Evolutionary conservation across 2,888 invertebrate species (phyloP).

Genomic region (Molorchus minor): DNA sequence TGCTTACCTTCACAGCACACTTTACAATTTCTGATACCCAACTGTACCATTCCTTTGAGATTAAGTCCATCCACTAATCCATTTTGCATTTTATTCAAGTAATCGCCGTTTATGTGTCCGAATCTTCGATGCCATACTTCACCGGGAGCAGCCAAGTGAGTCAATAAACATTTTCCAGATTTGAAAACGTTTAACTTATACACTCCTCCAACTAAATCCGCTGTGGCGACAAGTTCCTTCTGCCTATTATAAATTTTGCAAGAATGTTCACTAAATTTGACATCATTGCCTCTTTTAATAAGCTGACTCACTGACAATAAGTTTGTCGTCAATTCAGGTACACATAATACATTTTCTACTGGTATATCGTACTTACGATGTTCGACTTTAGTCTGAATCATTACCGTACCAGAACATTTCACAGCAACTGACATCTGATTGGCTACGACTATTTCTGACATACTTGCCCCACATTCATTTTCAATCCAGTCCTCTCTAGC

Average conservation of each 20-base stretch:
- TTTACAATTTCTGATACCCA: background rate
- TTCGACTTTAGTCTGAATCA: conserved; percentile 27
- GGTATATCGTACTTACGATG: conserved; percentile 21
- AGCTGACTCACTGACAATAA: conserved; percentile 40
- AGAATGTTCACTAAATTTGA: conserved; percentile 29
- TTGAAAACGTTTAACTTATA: too few species aligned
- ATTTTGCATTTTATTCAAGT: too few species aligned
- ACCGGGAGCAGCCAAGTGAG: too few species aligned
- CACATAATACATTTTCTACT: conserved; percentile 34
- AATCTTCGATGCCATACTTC: too few species aligned
- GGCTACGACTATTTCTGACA: conserved; percentile 33
- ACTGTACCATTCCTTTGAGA: too few species aligned
- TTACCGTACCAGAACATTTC: conserved; percentile 34
- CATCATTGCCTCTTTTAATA: conserved; percentile 36
- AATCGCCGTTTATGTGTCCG: too few species aligned
- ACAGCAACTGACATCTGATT: conserved; percentile 34
- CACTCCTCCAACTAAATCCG: too few species aligned
- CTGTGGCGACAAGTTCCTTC: too few species aligned
- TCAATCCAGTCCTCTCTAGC: conserved; percentile 28
- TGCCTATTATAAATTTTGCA: conserved; percentile 36
- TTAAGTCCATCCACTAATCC: too few species aligned
- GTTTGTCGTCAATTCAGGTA: conserved; percentile 41
- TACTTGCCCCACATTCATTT: conserved; percentile 14
- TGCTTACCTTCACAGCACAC: background rate
- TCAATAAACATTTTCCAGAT: too few species aligned